phyloP scores from a whole-genome alignment of 2,797 vertebrate genomes.

The Poliocrania exsul region DNA sequence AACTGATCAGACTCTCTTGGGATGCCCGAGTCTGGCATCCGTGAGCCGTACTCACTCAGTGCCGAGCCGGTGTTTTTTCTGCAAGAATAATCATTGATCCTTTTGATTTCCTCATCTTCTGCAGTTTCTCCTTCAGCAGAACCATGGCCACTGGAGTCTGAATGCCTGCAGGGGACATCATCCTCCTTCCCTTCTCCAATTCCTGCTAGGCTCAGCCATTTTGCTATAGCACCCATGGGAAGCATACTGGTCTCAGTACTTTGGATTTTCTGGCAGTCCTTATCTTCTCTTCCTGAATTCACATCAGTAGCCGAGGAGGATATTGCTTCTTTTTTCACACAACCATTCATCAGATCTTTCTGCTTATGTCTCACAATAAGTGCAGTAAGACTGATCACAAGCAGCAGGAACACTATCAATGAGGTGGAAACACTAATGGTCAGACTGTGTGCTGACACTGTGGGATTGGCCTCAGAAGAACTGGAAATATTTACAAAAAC shows the following conservation, averaged over 20 bases:
- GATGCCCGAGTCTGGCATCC: conserved; percentile 79
- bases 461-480: conserved; percentile 69
- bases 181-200: conserved; percentile 69
- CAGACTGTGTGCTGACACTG: conserved; percentile 72
- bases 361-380: conserved; percentile 82
- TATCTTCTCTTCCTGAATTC: conserved; percentile 38
- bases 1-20: conserved; percentile 79
- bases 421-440: conserved; percentile 80
- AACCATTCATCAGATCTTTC: conserved; percentile 68
- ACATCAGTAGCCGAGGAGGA: conserved; percentile 47
- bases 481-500: conserved; percentile 88
- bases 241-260: conserved; percentile 11
- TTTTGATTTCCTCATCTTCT: conserved; percentile 92
- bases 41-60: conserved; percentile 45
- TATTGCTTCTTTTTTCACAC: conserved; percentile 67
- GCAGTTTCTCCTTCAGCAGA: conserved; percentile 89
- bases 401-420: conserved; percentile 80
- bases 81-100: conserved; percentile 84
- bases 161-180: conserved; percentile 72
- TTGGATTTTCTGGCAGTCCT: conserved; percentile 69
- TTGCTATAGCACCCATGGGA: conserved; percentile 35
- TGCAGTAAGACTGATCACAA: conserved; percentile 75
- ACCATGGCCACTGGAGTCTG: conserved; percentile 84
- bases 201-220: conserved; percentile 74
- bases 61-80: conserved; percentile 69